Percentiles rank a stretch among this genome's conserved stretches.
Evolutionary conservation across 2,797 vertebrate species (phyloP).

Genomic region (Microhierax caerulescens): DNA sequence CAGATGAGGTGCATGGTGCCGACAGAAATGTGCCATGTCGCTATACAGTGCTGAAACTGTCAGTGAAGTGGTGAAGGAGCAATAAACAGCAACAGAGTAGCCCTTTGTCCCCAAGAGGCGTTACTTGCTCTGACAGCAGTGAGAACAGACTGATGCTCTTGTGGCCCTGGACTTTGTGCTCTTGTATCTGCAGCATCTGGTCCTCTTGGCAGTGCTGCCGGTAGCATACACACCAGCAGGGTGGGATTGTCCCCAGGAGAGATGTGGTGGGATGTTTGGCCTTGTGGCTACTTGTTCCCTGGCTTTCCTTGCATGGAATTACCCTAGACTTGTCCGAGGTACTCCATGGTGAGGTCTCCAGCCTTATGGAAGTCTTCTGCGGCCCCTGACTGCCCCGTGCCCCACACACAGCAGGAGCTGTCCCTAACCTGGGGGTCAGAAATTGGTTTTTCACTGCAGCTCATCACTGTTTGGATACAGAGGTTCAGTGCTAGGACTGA

Average conservation of each 20-base stretch:
- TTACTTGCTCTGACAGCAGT: not conserved
- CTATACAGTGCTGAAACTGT: not conserved
- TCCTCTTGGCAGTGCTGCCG: not conserved
- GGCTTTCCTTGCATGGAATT: not conserved
- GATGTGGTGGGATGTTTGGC: not conserved
- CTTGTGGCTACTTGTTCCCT: not conserved
- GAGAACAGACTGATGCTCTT: not conserved
- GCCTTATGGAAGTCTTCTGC: not conserved
- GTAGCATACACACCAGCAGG: no score
- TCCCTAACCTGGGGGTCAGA: not conserved
- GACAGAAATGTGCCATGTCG: not conserved
- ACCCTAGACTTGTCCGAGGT: not conserved
- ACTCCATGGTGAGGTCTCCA: not conserved
- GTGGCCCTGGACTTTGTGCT: not conserved
- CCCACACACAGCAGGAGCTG: not conserved
- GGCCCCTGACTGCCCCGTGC: not conserved
- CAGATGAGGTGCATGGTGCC: not conserved
- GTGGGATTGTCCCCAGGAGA: not conserved
- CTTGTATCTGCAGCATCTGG: not conserved
- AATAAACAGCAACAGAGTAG: not conserved
- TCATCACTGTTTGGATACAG: not conserved
- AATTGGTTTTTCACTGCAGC: not conserved
- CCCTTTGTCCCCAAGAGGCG: not conserved
- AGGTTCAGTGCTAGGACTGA: not conserved
- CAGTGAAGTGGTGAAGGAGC: not conserved